Evolutionary conservation across 2,888 invertebrate species (phyloP), one percentile per base, ranked within the genome.

Genomic region (Gonocerus acuteangulatus): DNA sequence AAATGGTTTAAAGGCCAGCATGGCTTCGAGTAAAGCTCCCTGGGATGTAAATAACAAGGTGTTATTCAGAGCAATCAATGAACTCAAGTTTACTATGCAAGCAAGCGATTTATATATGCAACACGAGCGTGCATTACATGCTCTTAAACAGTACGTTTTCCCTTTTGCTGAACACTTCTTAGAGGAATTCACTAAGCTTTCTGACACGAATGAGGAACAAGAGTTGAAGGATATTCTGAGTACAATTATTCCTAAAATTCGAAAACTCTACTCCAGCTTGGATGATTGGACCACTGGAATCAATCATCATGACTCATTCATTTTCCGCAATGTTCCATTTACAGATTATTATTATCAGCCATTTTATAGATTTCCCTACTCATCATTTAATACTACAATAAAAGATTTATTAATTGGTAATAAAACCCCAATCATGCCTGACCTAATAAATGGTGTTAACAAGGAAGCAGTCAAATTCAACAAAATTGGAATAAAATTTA

Each of bases 401-500:
- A n/a, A 6, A 0, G 39, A 52, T 32, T 13, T 52, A n/a, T 39
- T 52, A 36, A 6, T n/a, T 21, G 52, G 52, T 2, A 21, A 52
- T 1, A 15, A 52, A 39, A 19, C 39, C 19, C 39, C 21, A n/a
- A 7, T 52, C 2, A 22, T n/a, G 39, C 32, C 52, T 22, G 52
- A 52, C 19, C 19, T 52, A 21, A 52, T 16, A 2, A 39, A 34
- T 21, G 36, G 34, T 21, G n/a, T n/a, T 7, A 39, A 39, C 15
- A 19, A 32, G 3, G 34, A 52, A 32, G 52, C 52, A 15, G 39
- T 52, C 15, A 52, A 52, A 39, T 52, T 52, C 21, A 52, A 52
- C 15, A 34, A 18, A 9, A 22, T 52, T 15, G 36, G 52, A 39
- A 7, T 52, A 19, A 52, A 18, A n/a, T 19, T 52, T 9, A 52